Conservation (phyloP, 2,797 vertebrate species). For the Chelidonichthys spinosus region DNA sequence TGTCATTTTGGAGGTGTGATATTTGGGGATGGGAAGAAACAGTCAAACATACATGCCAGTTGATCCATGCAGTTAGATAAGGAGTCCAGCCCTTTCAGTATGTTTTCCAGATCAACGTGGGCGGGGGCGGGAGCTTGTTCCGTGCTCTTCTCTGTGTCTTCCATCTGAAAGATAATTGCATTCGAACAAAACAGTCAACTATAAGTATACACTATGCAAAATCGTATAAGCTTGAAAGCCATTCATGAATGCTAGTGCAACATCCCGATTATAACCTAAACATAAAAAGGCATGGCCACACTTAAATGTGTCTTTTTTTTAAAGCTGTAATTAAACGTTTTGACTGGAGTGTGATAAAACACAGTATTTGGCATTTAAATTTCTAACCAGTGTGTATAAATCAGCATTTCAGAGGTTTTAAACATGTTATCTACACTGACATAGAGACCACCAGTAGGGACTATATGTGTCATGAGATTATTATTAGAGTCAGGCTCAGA, state of each 20-base stretch:
- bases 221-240: background rate
- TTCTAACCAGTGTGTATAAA: background rate
- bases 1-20: slow-evolving; percentile 25
- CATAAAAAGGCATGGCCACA: background rate
- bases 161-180: slow-evolving; percentile 73
- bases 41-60: slow-evolving; percentile 74
- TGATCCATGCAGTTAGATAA: slow-evolving; percentile 70
- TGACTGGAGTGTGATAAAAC: background rate
- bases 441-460: background rate
- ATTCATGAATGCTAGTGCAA: background rate
- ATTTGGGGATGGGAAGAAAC: background rate
- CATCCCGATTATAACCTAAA: background rate
- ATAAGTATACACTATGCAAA: background rate
- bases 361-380: background rate
- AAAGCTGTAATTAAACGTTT: background rate
- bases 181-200: background rate
- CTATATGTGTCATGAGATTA: background rate
- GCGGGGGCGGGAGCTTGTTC: slow-evolving; percentile 2
- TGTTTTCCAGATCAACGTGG: slow-evolving; percentile 62
- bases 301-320: background rate
- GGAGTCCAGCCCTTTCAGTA: slow-evolving; percentile 72
- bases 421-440: background rate
- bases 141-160: slow-evolving; percentile 51
- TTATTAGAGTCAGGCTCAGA: background rate
- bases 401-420: too few species aligned